Evolutionary conservation across 2,888 invertebrate genomes (phyloP).

Genomic region (Lycophotia porphyrea): DNA sequence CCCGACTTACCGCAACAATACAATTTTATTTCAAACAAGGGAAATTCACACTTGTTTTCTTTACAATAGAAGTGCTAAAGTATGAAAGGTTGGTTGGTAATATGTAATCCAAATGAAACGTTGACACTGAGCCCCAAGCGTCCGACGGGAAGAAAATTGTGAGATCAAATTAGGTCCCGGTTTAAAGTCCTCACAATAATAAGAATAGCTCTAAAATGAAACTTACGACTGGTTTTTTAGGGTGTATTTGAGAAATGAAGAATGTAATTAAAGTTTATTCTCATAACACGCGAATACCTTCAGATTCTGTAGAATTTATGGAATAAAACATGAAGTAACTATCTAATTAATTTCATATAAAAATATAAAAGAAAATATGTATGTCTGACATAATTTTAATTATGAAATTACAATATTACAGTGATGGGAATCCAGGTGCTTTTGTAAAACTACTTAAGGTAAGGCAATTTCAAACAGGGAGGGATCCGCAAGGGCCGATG

Average conservation of each 20-base stretch:
- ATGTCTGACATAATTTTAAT: background rate
- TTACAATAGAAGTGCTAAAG: conserved; percentile 51
- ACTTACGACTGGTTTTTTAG: conserved; percentile 68
- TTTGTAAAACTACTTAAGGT: conserved; percentile 9
- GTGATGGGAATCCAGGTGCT: background rate
- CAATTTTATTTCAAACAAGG: conserved; percentile 25
- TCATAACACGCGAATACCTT: background rate
- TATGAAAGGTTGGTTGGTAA: conserved; percentile 70
- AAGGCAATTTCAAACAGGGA: no score
- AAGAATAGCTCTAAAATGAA: conserved; percentile 80
- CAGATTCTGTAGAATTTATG: background rate
- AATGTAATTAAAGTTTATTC: conserved; percentile 60
- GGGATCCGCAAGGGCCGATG: no score
- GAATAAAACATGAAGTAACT: background rate
- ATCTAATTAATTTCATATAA: background rate
- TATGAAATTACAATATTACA: background rate
- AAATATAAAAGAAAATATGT: background rate
- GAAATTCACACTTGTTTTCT: conserved; percentile 64
- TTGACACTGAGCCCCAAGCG: conserved; percentile 85
- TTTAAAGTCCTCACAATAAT: conserved; percentile 82
- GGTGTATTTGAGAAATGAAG: conserved; percentile 36
- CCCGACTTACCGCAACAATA: conserved; percentile 69
- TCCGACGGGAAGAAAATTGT: conserved; percentile 84
- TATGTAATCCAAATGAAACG: conserved; percentile 86
- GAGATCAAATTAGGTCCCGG: conserved; percentile 86